These are phyloP conservation scores for Steinernema feltiae DNA, from an alignment of 1,140 invertebrate genomes.

Conservation along the genomic window DNA sequence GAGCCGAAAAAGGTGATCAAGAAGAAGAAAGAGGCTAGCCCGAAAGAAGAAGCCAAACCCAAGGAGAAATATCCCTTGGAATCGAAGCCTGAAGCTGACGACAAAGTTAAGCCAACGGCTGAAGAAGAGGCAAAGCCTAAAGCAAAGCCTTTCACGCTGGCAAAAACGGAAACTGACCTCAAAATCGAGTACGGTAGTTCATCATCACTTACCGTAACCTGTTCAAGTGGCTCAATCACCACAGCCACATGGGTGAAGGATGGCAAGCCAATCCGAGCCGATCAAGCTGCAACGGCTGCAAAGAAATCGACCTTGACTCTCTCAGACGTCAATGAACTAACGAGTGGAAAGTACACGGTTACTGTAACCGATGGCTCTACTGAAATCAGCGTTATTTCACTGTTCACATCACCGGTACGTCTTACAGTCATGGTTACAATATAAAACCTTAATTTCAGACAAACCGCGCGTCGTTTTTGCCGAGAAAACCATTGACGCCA, in stretches of 20 bases:
- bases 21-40: background rate
- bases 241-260: conserved; percentile 32
- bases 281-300: background rate
- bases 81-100: background rate
- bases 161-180: background rate
- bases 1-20: background rate
- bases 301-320: background rate
- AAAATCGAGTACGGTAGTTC: background rate
- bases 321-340: background rate
- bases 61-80: conserved; percentile 8
- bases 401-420: background rate
- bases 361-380: background rate
- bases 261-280: conserved; percentile 18
- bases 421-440: background rate
- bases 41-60: conserved; percentile 9
- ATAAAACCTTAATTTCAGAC: conserved; percentile 25
- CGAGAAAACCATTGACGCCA: conserved; percentile 17
- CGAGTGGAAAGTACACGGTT: background rate
- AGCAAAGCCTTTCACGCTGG: background rate
- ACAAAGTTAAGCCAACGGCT: too few relatives aligned
- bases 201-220: background rate
- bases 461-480: conserved; percentile 27
- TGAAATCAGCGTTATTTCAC: background rate
- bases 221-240: background rate
- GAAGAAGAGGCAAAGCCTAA: background rate